Conservation (phyloP, 2,888 invertebrate genomes). For the Elysia crispata region DNA sequence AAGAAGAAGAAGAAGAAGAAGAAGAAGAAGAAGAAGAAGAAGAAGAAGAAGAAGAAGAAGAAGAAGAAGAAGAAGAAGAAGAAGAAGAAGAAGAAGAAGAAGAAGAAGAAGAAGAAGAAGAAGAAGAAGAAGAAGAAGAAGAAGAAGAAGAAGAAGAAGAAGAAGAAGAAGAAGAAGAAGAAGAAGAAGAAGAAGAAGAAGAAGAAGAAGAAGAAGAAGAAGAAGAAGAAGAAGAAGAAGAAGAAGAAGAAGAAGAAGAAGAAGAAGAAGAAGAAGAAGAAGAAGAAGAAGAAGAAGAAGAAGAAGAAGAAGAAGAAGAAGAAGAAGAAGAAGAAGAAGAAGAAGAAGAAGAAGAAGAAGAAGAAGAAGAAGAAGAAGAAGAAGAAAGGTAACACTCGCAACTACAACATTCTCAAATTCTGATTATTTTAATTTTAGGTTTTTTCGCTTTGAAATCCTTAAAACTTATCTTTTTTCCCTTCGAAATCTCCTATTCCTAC, state of each 20-base stretch:
- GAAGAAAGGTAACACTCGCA: too few species aligned
- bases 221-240: conserved; percentile 9
- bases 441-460: too few species aligned
- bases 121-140: too few species aligned
- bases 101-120: too few species aligned
- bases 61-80: too few species aligned
- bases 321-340: conserved; percentile 4
- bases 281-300: conserved; percentile 3
- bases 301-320: background rate
- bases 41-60: background rate
- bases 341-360: background rate
- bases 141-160: background rate
- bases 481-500: too few species aligned
- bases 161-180: background rate
- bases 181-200: conserved; percentile 1
- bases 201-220: too few species aligned
- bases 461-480: too few species aligned
- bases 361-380: background rate
- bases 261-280: conserved; percentile 22
- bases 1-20: conserved; percentile 21
- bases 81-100: too few species aligned
- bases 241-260: conserved; percentile 9
- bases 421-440: too few species aligned
- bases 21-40: background rate
- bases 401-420: too few species aligned